A percentile compares a stretch with the other conserved stretches of the same genome.
phyloP scores from a whole-genome alignment of 1,140 invertebrate species.

The Drosophila bocki region DNA sequence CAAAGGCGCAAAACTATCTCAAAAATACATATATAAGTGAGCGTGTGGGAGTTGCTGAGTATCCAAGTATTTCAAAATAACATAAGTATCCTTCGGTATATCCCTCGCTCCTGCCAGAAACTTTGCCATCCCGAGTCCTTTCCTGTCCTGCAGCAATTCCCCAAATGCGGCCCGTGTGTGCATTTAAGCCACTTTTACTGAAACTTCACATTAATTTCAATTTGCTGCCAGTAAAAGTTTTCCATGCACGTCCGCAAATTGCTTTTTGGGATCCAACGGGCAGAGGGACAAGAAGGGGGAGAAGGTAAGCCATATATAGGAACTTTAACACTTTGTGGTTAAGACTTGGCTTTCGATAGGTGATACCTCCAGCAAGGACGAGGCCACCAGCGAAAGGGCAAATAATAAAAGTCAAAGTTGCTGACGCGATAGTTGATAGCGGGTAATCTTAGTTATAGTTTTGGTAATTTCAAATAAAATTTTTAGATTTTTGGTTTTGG shows the following conservation, averaged over 20 bases:
- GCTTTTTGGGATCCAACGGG: slow-evolving; percentile 59
- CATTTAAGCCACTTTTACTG: slow-evolving; percentile 84
- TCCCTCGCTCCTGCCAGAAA: slow-evolving; percentile 16
- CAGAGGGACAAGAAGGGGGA: not conserved
- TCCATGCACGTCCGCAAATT: slow-evolving; percentile 83
- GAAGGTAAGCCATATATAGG: slow-evolving; percentile 46
- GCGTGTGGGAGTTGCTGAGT: slow-evolving; percentile 24
- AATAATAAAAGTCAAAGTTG: slow-evolving; percentile 45
- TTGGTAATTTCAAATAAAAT: slow-evolving; percentile 3
- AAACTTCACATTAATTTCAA: slow-evolving; percentile 85
- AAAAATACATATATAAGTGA: slow-evolving; percentile 14
- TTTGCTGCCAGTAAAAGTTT: slow-evolving; percentile 84
- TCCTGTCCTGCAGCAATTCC: slow-evolving; percentile 71
- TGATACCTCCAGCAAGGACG: slow-evolving; percentile 36
- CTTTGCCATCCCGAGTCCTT: slow-evolving; percentile 46
- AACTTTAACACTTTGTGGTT: slow-evolving; percentile 78
- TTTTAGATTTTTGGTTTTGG: not conserved
- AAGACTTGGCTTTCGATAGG: slow-evolving; percentile 60
- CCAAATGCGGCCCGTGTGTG: slow-evolving; percentile 84
- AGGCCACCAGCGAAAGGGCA: slow-evolving; percentile 31
- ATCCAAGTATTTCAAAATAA: slow-evolving; percentile 72
- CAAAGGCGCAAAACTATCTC: slow-evolving; percentile 68
- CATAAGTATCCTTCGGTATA: slow-evolving; percentile 69
- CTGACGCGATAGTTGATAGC: slow-evolving; percentile 1
- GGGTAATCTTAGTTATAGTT: slow-evolving; percentile 6